Evolutionary conservation across 2,888 invertebrate genomes (phyloP).

Genomic region (Pristionchus maxplancki): DNA sequence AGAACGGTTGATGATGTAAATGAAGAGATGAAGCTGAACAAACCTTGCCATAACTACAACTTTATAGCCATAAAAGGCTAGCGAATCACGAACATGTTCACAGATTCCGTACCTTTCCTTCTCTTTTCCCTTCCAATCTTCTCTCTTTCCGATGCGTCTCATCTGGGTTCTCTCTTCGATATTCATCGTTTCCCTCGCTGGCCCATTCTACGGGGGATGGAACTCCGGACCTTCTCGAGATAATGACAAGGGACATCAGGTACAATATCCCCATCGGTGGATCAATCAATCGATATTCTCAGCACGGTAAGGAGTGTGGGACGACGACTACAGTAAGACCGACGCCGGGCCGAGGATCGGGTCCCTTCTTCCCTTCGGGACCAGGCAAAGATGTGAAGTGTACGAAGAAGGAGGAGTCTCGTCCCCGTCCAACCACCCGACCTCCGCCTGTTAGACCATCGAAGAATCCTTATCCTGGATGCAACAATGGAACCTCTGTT

Average conservation of each 20-base stretch:
- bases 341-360: background rate
- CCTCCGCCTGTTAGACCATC: background rate
- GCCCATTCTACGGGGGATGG: background rate
- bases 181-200: background rate
- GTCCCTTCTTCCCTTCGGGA: background rate
- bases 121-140: background rate
- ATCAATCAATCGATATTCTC: background rate
- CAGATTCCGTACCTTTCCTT: background rate
- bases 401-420: background rate
- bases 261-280: background rate
- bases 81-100: background rate
- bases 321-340: background rate
- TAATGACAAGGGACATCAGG: constrained; percentile 10
- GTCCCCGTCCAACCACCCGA: background rate
- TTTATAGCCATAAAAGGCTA: constrained; percentile 16
- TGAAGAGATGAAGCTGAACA: background rate
- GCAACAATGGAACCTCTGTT: background rate
- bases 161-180: constrained; percentile 4
- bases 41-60: constrained; percentile 34
- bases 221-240: background rate
- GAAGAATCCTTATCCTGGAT: background rate
- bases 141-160: constrained; percentile 19
- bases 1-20: constrained; percentile 15
- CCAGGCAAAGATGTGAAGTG: background rate
- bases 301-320: constrained; percentile 8